Conservation (phyloP, 2,888 invertebrate species). For the Mimachlamys varia region DNA sequence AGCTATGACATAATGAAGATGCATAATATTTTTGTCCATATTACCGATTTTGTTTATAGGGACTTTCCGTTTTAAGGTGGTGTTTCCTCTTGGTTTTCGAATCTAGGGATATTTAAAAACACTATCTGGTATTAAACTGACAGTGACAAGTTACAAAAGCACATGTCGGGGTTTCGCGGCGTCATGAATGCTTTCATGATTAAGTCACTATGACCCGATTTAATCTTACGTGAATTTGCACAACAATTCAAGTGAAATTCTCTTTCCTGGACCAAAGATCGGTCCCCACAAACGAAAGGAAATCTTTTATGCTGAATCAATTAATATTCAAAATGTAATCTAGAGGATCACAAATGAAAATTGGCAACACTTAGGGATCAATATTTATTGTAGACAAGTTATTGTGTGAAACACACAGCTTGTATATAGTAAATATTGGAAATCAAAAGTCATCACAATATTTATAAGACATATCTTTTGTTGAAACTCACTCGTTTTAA, state of each 20-base stretch:
- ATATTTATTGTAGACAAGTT: not conserved
- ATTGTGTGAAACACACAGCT: no score
- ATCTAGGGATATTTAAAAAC: not conserved
- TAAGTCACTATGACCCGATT: not conserved
- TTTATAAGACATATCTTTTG: no score
- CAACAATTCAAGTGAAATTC: not conserved
- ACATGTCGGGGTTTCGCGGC: not conserved
- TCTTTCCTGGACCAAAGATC: not conserved
- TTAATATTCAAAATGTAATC: not conserved
- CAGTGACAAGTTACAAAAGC: not conserved
- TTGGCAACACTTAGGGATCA: not conserved
- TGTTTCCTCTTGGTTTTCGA: not conserved
- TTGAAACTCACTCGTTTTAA: no score
- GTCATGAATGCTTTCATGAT: not conserved
- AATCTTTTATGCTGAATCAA: not conserved
- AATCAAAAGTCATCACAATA: no score
- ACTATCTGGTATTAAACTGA: not conserved
- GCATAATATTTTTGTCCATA: not conserved
- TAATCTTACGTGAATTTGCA: not conserved
- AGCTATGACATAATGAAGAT: no score
- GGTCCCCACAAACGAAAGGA: not conserved
- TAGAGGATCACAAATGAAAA: not conserved
- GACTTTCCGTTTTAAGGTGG: not conserved
- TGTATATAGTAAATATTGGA: no score
- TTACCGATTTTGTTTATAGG: not conserved